A percentile compares a stretch with the other conserved stretches of the same genome.
These are phyloP conservation scores for Zaprionus inermis DNA, from an alignment of 1,140 invertebrate species.

Conservation along the genomic window DNA sequence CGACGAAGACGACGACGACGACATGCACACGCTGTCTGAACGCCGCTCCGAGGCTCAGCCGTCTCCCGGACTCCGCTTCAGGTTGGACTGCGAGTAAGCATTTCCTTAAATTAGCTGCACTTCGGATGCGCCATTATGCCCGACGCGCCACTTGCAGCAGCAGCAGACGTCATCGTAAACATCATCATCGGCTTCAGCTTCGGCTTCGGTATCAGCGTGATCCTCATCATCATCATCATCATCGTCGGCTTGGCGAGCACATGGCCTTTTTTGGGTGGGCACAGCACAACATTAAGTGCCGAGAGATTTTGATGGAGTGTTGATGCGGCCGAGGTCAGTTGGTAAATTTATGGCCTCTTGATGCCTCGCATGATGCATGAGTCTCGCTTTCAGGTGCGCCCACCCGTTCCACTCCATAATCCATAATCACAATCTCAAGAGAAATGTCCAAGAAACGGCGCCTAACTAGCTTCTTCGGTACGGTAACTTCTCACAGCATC, in stretches of 20 bases:
- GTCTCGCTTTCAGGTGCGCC: slow-evolving; percentile 67
- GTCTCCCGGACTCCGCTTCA: not conserved
- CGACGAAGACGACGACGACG: not conserved
- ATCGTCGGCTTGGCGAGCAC: slow-evolving; percentile 35
- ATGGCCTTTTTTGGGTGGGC: slow-evolving; percentile 77
- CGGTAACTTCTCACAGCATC: not conserved
- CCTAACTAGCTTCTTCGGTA: slow-evolving; percentile 36
- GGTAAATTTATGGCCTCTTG: slow-evolving; percentile 59
- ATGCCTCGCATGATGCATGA: slow-evolving; percentile 60
- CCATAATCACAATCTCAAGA: slow-evolving; percentile 61
- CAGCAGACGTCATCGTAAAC: slow-evolving; percentile 14
- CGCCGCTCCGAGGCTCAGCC: slow-evolving; percentile 1
- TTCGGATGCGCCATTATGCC: slow-evolving; percentile 66
- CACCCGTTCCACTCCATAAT: slow-evolving; percentile 54
- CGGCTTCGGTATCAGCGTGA: slow-evolving; percentile 24
- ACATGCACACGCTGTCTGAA: slow-evolving; percentile 19
- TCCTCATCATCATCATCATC: slow-evolving; percentile 20
- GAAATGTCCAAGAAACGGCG: slow-evolving; percentile 23
- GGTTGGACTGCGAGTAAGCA: slow-evolving; percentile 57
- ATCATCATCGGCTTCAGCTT: too few relatives aligned
- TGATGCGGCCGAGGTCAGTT: slow-evolving; percentile 69
- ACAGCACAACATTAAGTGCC: slow-evolving; percentile 64
- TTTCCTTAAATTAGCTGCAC: slow-evolving; percentile 82
- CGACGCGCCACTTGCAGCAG: slow-evolving; percentile 24
- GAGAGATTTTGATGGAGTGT: slow-evolving; percentile 74